A percentile compares a stretch with the other conserved stretches of the same genome.
phyloP scores from a whole-genome alignment of 2,888 invertebrate genomes.

The Serripes groenlandicus region DNA sequence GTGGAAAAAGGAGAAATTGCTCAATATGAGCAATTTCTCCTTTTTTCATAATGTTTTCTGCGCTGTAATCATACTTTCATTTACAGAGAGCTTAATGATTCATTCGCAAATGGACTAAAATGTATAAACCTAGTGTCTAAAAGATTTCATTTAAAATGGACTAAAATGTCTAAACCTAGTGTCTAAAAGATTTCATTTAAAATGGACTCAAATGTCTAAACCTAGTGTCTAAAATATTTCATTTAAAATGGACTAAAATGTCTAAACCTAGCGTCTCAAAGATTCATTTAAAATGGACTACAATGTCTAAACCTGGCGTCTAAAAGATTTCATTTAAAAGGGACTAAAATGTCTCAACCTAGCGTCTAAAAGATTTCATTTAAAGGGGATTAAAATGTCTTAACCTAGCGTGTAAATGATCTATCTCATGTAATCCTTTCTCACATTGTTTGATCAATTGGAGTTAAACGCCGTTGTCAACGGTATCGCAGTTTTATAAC shows the following conservation, averaged over 20 bases:
- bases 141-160: background rate
- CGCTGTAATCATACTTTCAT: background rate
- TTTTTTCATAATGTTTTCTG: background rate
- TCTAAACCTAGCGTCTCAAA: background rate
- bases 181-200: background rate
- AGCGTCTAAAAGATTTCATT: background rate
- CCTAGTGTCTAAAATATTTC: background rate
- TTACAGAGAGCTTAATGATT: background rate
- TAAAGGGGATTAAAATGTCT: background rate
- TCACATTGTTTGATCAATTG: too few species aligned
- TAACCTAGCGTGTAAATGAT: background rate
- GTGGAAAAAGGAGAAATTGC: constrained; percentile 2
- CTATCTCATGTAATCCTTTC: too few species aligned
- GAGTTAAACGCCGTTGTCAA: too few species aligned
- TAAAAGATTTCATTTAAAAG: background rate
- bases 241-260: background rate
- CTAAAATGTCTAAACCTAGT: background rate
- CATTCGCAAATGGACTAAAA: background rate
- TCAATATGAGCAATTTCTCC: background rate
- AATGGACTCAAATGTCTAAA: background rate
- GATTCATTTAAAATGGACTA: background rate
- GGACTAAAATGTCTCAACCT: background rate
- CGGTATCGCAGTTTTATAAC: too few species aligned
- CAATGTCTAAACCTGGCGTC: background rate
- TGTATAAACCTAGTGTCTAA: background rate